Evolutionary conservation across 1,140 invertebrate genomes (phyloP), one percentile per base, ranked within the genome.

Genomic region (Drosophila trapezifrons): DNA sequence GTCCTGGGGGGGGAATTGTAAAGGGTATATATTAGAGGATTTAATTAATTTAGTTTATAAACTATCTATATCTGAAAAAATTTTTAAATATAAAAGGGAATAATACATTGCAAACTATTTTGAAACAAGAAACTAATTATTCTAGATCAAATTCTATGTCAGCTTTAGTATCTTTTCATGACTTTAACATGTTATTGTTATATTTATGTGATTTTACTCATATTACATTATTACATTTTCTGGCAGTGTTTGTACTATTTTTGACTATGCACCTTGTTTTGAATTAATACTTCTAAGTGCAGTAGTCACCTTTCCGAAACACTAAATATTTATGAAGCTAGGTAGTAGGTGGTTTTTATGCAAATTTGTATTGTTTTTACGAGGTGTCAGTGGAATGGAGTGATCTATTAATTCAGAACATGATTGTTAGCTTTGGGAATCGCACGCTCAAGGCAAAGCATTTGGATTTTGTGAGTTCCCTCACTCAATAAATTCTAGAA

Each of bases 1-100:
- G 82, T 94, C 94, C 89, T 94, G 84, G 0, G 6, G 25, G 91
- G 6, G 29, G n/a, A 1, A 4, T 15, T 18, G 0, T 8, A 4
- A 2, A 1, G 9, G 49, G 12, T 32, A 15, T 51, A 15, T 32
- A 35, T 2, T 17, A 27, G 6, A 15, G 12, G 17, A n/a, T 22
- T 15, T 7, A 0, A 8, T 29, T 2, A n/a, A n/a, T n/a, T n/a
- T 9, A 2, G 9, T 29, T 29, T 29, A 2, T 29, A 2, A 29
- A 29, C n/a, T n/a, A n/a, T n/a, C n/a, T n/a, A n/a, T n/a, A n/a
- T n/a, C n/a, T n/a, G n/a, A n/a, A n/a, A n/a, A n/a, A n/a, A n/a
- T n/a, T n/a, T n/a, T n/a, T n/a, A n/a, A n/a, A n/a, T n/a, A n/a
- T n/a, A n/a, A n/a, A n/a, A n/a, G n/a, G n/a, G n/a, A n/a, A n/a